Conservation (phyloP, 1,140 invertebrate species). For the Zaprionus nigranus region DNA sequence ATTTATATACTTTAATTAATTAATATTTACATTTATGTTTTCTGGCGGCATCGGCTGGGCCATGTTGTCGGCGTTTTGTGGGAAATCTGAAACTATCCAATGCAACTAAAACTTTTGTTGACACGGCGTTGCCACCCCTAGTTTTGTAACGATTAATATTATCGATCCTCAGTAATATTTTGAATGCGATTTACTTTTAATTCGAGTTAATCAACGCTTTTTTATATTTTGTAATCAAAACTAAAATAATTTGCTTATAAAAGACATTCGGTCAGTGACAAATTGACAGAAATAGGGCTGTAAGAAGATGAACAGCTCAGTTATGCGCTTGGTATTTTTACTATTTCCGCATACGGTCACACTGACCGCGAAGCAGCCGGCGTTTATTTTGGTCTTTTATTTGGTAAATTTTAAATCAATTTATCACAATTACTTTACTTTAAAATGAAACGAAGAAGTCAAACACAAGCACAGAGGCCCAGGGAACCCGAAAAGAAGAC, state of each 20-base stretch:
- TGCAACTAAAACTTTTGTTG: conserved; percentile 1
- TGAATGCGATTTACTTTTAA: background rate
- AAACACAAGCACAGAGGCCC: conserved; percentile 41
- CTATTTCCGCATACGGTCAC: background rate
- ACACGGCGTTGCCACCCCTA: conserved; percentile 24
- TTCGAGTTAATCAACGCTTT: background rate
- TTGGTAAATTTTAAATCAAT: conserved; percentile 9
- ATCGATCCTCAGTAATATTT: background rate
- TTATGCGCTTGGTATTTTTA: conserved; percentile 1
- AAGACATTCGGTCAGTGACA: background rate
- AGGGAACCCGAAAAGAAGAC: conserved; percentile 35
- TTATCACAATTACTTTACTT: background rate
- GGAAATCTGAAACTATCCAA: conserved; percentile 25
- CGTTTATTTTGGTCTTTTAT: conserved; percentile 60
- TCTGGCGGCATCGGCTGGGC: conserved; percentile 52
- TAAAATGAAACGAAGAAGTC: conserved; percentile 66
- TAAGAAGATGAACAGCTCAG: background rate
- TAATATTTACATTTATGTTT: conserved; percentile 51
- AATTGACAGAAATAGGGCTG: background rate
- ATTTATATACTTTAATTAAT: background rate
- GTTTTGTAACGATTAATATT: background rate
- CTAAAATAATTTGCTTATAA: background rate
- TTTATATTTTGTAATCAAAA: background rate
- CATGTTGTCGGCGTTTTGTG: conserved; percentile 49
- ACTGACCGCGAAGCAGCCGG: conserved; percentile 46